A percentile compares a stretch with the other conserved stretches of the same genome.
Evolutionary conservation across 1,140 invertebrate genomes (phyloP).

Genomic region (Bradynema listronoti): DNA sequence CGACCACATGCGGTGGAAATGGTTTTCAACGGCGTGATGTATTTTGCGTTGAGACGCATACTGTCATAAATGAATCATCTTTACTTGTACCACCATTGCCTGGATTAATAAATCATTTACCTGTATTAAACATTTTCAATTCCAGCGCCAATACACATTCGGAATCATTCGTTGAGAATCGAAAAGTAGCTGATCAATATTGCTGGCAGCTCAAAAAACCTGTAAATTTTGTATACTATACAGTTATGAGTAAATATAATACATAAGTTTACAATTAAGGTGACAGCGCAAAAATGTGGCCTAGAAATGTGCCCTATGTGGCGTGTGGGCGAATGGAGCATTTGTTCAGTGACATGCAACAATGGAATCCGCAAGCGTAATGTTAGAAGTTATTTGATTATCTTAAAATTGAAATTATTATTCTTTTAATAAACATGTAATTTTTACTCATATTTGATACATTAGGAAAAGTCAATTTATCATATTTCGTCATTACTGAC

Average conservation of each 20-base stretch:
- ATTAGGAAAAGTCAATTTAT: no score
- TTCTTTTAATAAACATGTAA: no score
- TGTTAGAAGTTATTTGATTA: no score
- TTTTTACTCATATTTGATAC: no score
- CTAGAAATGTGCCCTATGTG: slow-evolving; percentile 15
- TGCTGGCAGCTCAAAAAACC: slow-evolving; percentile 36
- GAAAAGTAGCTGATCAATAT: slow-evolving; percentile 40
- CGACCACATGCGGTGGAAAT: slow-evolving; percentile 71
- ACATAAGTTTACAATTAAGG: not conserved
- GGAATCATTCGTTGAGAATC: slow-evolving; percentile 17
- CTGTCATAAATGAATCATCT: no score
- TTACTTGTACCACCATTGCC: no score
- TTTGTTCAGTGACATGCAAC: slow-evolving; percentile 62
- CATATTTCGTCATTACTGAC: no score
- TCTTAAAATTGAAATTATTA: no score
- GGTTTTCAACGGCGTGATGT: slow-evolving; percentile 65
- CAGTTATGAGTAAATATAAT: not conserved
- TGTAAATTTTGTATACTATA: slow-evolving; percentile 10
- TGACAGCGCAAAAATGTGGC: slow-evolving; percentile 10
- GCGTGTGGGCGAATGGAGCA: slow-evolving; percentile 27
- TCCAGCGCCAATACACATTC: not conserved
- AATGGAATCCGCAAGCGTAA: slow-evolving; percentile 61
- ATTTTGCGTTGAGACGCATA: slow-evolving; percentile 42
- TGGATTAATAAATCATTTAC: slow-evolving; percentile 3
- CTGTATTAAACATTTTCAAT: not conserved